These are phyloP conservation scores for Crocuta crocuta DNA, from an alignment of 2,113 vertebrate species.

Conservation along the genomic window DNA sequence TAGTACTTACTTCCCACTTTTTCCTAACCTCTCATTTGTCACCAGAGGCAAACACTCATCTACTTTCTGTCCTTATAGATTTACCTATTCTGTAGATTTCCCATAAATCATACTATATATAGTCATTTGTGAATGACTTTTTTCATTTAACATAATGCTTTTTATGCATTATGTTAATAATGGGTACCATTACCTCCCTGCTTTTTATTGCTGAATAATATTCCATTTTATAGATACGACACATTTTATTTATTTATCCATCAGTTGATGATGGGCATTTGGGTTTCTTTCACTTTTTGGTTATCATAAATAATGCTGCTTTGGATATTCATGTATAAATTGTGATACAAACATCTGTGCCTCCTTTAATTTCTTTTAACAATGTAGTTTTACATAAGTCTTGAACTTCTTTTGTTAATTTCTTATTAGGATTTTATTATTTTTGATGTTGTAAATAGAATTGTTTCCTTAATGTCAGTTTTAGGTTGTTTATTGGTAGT, in stretches of 20 bases:
- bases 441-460: neutral
- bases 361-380: neutral
- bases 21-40: neutral
- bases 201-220: neutral
- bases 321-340: neutral
- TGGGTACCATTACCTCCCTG: neutral
- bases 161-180: neutral
- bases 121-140: neutral
- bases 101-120: neutral
- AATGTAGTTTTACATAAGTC: neutral
- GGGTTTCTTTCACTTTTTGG: neutral
- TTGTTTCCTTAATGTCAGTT: neutral
- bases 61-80: neutral
- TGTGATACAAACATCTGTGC: neutral
- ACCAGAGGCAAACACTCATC: neutral
- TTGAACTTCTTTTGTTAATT: neutral
- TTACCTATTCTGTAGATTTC: neutral
- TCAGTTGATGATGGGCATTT: neutral
- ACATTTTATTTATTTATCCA: neutral
- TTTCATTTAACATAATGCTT: neutral
- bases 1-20: neutral
- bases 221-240: neutral
- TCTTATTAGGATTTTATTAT: neutral
- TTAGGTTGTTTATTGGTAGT: neutral
- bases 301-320: neutral